Percentiles rank a stretch among this genome's conserved stretches.
Conservation (phyloP, 1,140 invertebrate genomes). For the Drosophila tani region DNA sequence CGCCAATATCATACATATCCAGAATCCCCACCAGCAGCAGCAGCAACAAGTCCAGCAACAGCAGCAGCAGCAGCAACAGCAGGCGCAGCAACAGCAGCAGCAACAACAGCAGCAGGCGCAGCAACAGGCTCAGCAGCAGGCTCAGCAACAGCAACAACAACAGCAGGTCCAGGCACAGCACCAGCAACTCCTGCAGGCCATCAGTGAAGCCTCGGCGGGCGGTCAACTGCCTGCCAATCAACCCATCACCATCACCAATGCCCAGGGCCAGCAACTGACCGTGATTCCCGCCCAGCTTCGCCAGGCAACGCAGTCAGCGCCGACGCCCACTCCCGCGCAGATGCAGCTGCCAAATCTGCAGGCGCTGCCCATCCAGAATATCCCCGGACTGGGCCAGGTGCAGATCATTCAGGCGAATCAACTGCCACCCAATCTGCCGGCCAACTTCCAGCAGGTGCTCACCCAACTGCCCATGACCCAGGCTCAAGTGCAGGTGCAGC, state of each 20-base stretch:
- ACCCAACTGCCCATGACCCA: slow-evolving; percentile 63
- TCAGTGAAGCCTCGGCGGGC: slow-evolving; percentile 74
- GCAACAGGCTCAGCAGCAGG: slow-evolving; percentile 53
- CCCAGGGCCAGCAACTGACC: slow-evolving; percentile 90
- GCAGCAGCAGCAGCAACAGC: slow-evolving; percentile 73
- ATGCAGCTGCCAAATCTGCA: slow-evolving; percentile 85
- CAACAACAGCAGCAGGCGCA: slow-evolving; percentile 57
- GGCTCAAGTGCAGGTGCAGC: slow-evolving; percentile 21
- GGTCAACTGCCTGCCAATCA: slow-evolving; percentile 85
- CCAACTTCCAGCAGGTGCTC: slow-evolving; percentile 72
- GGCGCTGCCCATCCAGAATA: slow-evolving; percentile 89
- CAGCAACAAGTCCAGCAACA: slow-evolving; percentile 81
- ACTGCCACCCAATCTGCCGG: slow-evolving; percentile 66
- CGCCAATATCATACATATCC: slow-evolving; percentile 82
- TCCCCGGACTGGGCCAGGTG: slow-evolving; percentile 91
- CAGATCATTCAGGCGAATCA: slow-evolving; percentile 87
- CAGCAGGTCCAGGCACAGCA: slow-evolving; percentile 66
- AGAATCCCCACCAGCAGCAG: slow-evolving; percentile 76
- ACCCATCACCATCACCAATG: slow-evolving; percentile 88
- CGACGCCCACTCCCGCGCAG: slow-evolving; percentile 67
- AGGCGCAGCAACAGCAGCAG: slow-evolving; percentile 60
- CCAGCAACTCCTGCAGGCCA: slow-evolving; percentile 75
- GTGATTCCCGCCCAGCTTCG: slow-evolving; percentile 89
- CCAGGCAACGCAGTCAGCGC: slow-evolving; percentile 79
- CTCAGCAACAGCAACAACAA: slow-evolving; percentile 68